Evolutionary conservation across 1,140 invertebrate genomes (phyloP).

Genomic region (Drosophila ohnishii): DNA sequence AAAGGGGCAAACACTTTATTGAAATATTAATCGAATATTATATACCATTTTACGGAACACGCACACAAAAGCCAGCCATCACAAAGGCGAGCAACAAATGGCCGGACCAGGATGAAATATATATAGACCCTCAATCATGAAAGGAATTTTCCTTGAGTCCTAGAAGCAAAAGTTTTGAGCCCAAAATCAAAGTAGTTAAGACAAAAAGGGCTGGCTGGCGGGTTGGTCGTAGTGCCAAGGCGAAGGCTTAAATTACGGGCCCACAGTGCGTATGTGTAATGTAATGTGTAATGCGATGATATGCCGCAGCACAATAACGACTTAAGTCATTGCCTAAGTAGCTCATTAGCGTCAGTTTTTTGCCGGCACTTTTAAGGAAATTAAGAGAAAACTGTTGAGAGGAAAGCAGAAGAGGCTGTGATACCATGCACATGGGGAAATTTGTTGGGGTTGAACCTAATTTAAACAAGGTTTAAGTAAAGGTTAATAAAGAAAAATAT

Average conservation of each 20-base stretch:
- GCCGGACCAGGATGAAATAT: constrained; percentile 30
- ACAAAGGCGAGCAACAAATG: constrained; percentile 39
- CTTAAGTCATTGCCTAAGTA: constrained; percentile 78
- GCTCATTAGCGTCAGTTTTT: constrained; percentile 76
- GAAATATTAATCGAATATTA: constrained; percentile 79
- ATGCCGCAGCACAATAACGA: constrained; percentile 65
- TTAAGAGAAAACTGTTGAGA: constrained; percentile 20
- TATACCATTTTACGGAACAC: constrained; percentile 58
- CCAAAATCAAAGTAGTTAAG: constrained; percentile 43
- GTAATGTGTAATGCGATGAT: constrained; percentile 58
- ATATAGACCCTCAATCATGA: constrained; percentile 17
- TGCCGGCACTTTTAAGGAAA: constrained; percentile 58
- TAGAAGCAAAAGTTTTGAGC: constrained; percentile 21
- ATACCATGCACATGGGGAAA: background rate
- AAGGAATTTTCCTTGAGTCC: background rate
- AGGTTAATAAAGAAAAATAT: no score
- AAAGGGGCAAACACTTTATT: constrained; percentile 72
- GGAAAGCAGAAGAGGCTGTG: background rate
- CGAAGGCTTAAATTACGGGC: constrained; percentile 10
- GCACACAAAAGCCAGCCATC: constrained; percentile 41
- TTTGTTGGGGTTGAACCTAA: background rate
- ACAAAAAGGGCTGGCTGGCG: constrained; percentile 12
- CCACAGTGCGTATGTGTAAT: constrained; percentile 70
- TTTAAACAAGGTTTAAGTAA: background rate
- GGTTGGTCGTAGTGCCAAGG: background rate